Conservation (phyloP, 2,113 vertebrate species). For the Psilopogon haemacephalus region DNA sequence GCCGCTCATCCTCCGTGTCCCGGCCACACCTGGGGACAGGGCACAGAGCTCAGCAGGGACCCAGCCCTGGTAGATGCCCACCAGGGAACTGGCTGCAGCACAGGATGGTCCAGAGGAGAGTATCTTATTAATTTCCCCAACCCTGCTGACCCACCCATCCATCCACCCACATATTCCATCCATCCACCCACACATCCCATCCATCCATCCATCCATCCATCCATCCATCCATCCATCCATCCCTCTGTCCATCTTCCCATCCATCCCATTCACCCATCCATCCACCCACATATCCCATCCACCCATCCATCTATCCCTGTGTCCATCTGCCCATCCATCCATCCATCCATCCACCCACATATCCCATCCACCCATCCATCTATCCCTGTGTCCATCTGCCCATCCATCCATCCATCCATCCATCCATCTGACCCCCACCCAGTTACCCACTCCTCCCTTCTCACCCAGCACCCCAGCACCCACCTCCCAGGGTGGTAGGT, state of each 20-base stretch:
- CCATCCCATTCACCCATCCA: rapidly evolving
- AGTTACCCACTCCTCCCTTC: background rate
- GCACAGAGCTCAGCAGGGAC: background rate
- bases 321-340: background rate
- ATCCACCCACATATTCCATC: rapidly evolving
- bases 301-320: rapidly evolving
- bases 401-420: no score
- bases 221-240: no score
- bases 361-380: rapidly evolving
- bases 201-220: rapidly evolving
- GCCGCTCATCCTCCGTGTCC: slow-evolving; percentile 76
- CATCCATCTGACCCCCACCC: background rate
- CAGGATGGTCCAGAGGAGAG: background rate
- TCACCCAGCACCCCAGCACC: background rate
- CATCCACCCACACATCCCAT: rapidly evolving
- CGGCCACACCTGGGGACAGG: slow-evolving; percentile 81
- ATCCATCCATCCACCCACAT: rapidly evolving
- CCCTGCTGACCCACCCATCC: background rate
- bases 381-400: background rate
- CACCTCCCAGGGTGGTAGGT: slow-evolving; percentile 92
- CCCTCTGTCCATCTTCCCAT: rapidly evolving
- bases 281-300: rapidly evolving
- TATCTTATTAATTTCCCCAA: background rate
- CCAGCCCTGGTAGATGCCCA: rapidly evolving
- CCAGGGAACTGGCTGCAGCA: rapidly evolving